phyloP scores from a whole-genome alignment of 2,888 invertebrate genomes.

The Drepanosiphum platanoidis region DNA sequence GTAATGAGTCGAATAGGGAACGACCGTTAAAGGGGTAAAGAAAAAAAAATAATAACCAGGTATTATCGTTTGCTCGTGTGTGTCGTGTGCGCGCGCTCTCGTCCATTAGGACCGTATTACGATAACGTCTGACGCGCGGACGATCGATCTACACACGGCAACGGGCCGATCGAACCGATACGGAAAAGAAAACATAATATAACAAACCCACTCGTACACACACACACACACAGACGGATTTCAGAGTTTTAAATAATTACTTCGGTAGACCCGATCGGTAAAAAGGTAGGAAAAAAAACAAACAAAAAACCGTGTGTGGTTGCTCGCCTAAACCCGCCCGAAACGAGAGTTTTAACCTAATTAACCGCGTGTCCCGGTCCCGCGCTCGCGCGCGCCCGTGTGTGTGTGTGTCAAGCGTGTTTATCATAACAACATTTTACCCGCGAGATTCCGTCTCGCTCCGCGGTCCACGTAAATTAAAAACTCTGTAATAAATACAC shows the following conservation, averaged over 20 bases:
- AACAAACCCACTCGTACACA: neutral
- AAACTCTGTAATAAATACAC: too few species aligned
- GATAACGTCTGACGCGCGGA: slow-evolving; percentile 21
- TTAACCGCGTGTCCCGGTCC: slow-evolving; percentile 21
- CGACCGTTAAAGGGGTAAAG: neutral
- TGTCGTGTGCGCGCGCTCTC: slow-evolving; percentile 31
- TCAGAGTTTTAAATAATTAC: slow-evolving; percentile 27
- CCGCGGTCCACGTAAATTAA: neutral
- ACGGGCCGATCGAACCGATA: slow-evolving; percentile 33
- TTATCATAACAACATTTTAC: neutral
- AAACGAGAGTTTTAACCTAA: slow-evolving; percentile 42
- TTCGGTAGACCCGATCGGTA: neutral
- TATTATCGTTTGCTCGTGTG: neutral
- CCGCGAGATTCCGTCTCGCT: neutral
- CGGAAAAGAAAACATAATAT: neutral
- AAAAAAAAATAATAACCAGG: neutral
- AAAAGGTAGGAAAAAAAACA: neutral
- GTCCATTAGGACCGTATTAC: slow-evolving; percentile 47
- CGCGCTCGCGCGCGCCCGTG: too few species aligned
- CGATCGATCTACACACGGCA: slow-evolving; percentile 19
- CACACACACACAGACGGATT: neutral
- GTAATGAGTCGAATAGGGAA: neutral
- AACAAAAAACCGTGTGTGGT: neutral
- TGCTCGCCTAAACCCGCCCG: neutral
- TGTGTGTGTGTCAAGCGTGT: neutral